Evolutionary conservation across 2,113 vertebrate species (phyloP).

Genomic region (Barbus barbus): DNA sequence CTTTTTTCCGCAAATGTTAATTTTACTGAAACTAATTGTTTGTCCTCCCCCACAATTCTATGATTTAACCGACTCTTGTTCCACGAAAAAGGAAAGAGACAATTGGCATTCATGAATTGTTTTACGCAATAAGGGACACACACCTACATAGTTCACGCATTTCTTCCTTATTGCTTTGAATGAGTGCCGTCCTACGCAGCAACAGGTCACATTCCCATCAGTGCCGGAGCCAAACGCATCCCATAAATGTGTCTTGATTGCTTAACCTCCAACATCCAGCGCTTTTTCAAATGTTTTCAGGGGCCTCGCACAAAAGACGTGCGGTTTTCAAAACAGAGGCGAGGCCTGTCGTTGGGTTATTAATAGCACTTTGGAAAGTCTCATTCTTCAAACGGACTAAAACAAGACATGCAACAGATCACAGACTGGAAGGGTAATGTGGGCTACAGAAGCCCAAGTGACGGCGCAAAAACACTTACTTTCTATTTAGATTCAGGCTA

Average conservation of each 20-base stretch:
- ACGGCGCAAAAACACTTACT: not conserved
- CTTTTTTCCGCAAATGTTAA: slow-evolving; percentile 34
- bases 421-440: slow-evolving; percentile 1
- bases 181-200: not conserved
- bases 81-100: not conserved
- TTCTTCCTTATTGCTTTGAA: slow-evolving; percentile 10
- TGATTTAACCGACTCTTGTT: slow-evolving; percentile 14
- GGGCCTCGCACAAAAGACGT: not conserved
- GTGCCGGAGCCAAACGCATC: not conserved
- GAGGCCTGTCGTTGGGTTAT: not conserved
- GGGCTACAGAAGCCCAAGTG: slow-evolving; percentile 7
- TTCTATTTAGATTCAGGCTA: not conserved
- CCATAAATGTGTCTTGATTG: slow-evolving; percentile 22
- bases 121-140: not conserved
- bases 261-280: slow-evolving; percentile 4
- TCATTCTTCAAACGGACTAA: slow-evolving; percentile 10
- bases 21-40: slow-evolving; percentile 44
- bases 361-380: slow-evolving; percentile 27
- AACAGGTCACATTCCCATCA: slow-evolving; percentile 31
- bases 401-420: slow-evolving; percentile 19
- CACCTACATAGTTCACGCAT: slow-evolving; percentile 13
- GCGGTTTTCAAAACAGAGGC: not conserved
- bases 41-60: not conserved
- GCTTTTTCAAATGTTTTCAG: not conserved
- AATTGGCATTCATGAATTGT: slow-evolving; percentile 32